Evolutionary conservation across 2,888 invertebrate species (phyloP).

Genomic region (Pseudococcus jackbeardsleyi): DNA sequence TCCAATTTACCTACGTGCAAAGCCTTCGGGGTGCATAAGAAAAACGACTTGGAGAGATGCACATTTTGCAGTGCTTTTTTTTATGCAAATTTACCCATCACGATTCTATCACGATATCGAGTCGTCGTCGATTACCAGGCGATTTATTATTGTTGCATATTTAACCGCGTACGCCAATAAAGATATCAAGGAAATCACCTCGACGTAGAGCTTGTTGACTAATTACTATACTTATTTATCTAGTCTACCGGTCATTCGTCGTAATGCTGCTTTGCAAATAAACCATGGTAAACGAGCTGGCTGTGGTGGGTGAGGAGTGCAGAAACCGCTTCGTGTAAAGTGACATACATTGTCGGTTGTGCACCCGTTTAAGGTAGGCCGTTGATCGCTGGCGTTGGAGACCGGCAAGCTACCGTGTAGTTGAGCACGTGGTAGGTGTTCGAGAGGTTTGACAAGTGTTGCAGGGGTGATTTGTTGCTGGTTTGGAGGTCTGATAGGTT

Average conservation of each 20-base stretch:
- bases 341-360: slow-evolving; percentile 41
- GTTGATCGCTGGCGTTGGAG: background rate
- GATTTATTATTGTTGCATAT: slow-evolving; percentile 50
- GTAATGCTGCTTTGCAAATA: slow-evolving; percentile 1
- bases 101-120: slow-evolving; percentile 42
- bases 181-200: slow-evolving; percentile 48
- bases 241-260: slow-evolving; percentile 39
- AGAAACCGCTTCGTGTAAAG: background rate
- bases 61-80: slow-evolving; percentile 31
- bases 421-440: slow-evolving; percentile 27
- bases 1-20: slow-evolving; percentile 8
- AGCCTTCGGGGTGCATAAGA: slow-evolving; percentile 1
- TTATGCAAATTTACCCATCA: slow-evolving; percentile 53
- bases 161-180: slow-evolving; percentile 20
- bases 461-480: slow-evolving; percentile 10
- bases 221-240: slow-evolving; percentile 45
- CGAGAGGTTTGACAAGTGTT: slow-evolving; percentile 27
- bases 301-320: background rate
- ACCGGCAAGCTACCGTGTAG: background rate
- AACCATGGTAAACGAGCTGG: background rate
- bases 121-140: background rate
- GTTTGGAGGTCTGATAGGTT: background rate
- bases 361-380: background rate
- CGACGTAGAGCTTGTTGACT: slow-evolving; percentile 11
- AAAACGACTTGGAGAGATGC: background rate